phyloP scores from a whole-genome alignment of 2,797 vertebrate species.

The Neosalanx taihuensis region DNA sequence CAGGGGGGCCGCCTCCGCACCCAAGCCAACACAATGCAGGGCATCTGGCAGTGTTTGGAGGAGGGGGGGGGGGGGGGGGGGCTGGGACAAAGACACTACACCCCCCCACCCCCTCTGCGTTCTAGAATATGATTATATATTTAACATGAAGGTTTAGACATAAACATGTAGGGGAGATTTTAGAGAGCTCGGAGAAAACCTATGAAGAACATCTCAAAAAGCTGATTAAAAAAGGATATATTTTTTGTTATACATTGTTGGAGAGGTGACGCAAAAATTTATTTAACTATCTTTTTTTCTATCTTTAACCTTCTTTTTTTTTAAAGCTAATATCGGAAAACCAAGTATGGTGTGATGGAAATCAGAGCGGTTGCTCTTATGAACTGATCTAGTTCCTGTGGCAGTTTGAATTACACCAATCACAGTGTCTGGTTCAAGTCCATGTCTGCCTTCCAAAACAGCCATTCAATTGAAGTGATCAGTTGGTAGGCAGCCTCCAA shows the following conservation, averaged over 20 bases:
- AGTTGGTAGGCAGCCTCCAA: neutral
- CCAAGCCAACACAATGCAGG: slow-evolving; percentile 63
- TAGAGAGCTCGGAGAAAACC: neutral
- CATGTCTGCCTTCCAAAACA: neutral
- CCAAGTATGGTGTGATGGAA: too few species aligned
- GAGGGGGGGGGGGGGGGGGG: slow-evolving; percentile 25
- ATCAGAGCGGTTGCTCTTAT: neutral
- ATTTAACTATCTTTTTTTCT: too few species aligned
- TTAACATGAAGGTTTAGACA: slow-evolving; percentile 54
- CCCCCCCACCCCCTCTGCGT: slow-evolving; percentile 31
- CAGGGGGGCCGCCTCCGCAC: slow-evolving; percentile 54
- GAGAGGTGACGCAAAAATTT: too few species aligned
- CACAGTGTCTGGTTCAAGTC: neutral
- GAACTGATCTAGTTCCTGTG: too few species aligned
- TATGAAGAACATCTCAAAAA: neutral
- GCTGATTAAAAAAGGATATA: too few species aligned
- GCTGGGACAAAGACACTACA: slow-evolving; percentile 63
- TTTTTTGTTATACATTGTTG: too few species aligned
- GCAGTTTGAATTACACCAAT: too few species aligned
- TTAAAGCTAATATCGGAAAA: too few species aligned
- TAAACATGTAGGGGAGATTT: slow-evolving; percentile 33
- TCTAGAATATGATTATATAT: slow-evolving; percentile 68
- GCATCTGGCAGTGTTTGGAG: slow-evolving; percentile 64
- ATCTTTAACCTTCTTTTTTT: too few species aligned
- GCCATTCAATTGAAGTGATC: neutral